phyloP scores from a whole-genome alignment of 2,113 vertebrate genomes.

The Spilogale gracilis region DNA sequence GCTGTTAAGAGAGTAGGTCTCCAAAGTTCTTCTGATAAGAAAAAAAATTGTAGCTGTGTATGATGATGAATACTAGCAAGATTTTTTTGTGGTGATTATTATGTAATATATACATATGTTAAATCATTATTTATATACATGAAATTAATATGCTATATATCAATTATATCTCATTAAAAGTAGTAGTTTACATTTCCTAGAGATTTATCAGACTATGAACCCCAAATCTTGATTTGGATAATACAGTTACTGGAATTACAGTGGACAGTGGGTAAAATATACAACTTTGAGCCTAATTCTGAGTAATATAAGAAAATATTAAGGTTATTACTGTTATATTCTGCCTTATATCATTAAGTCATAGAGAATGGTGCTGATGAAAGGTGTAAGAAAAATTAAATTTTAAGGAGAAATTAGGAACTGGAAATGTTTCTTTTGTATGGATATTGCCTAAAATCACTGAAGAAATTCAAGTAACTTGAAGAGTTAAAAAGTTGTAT shows the following conservation, averaged over 20 bases:
- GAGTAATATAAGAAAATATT: background rate
- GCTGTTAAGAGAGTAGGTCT: background rate
- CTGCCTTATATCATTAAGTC: background rate
- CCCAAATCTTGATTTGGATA: background rate
- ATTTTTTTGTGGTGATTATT: background rate
- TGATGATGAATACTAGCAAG: background rate
- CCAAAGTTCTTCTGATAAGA: background rate
- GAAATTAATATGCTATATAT: background rate
- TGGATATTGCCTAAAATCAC: background rate
- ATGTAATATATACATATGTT: background rate
- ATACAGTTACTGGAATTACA: background rate
- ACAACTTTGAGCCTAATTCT: background rate
- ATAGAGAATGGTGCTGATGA: background rate
- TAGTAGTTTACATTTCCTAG: background rate
- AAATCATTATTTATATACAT: background rate
- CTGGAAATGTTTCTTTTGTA: background rate
- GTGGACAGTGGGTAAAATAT: background rate
- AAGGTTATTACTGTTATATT: background rate
- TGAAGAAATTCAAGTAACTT: background rate
- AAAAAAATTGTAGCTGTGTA: background rate
- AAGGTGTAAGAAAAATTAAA: background rate
- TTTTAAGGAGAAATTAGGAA: constrained; percentile 49
- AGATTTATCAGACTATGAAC: background rate
- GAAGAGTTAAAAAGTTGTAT: background rate
- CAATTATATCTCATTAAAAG: constrained; percentile 1